A percentile compares a stretch with the other conserved stretches of the same genome.
Conservation (phyloP, 2,888 invertebrate species). For the Drosophila rellima region DNA sequence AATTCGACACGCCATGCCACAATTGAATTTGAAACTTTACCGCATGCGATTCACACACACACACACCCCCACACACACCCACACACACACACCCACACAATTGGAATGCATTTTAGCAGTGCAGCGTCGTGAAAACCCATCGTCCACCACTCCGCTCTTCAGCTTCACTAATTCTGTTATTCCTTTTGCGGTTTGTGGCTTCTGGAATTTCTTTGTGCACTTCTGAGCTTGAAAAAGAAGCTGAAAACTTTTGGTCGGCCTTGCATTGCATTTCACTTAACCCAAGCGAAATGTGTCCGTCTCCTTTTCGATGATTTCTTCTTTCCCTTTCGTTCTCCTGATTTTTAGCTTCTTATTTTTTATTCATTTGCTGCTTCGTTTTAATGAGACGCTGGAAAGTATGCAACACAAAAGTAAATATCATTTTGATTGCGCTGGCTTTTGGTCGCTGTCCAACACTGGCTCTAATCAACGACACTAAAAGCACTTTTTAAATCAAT, state of each 20-base stretch:
- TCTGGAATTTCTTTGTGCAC: constrained; percentile 66
- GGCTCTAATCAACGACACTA: constrained; percentile 46
- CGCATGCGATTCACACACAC: constrained; percentile 53
- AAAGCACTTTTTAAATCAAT: constrained; percentile 58
- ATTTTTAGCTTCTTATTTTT: not conserved
- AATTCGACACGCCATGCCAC: constrained; percentile 48
- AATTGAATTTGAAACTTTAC: constrained; percentile 73
- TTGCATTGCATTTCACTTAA: constrained; percentile 27
- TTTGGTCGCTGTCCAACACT: constrained; percentile 2
- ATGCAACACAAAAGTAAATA: not conserved
- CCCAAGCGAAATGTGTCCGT: not conserved
- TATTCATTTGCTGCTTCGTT: not conserved
- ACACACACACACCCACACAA: constrained; percentile 27
- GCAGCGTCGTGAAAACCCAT: not conserved
- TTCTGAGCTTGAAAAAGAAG: constrained; percentile 40
- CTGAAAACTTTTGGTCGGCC: constrained; percentile 28
- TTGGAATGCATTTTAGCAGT: constrained; percentile 56
- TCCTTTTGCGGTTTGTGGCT: constrained; percentile 10
- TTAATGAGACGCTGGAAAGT: constrained; percentile 5
- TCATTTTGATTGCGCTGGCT: constrained; percentile 5
- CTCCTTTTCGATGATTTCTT: not conserved
- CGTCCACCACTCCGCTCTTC: not conserved
- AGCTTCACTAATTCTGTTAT: constrained; percentile 7
- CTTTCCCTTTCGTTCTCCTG: not conserved
- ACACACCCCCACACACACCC: constrained; percentile 19